These are phyloP conservation scores for Ennomos fuscantarius DNA, from an alignment of 2,888 invertebrate species.

Conservation along the genomic window DNA sequence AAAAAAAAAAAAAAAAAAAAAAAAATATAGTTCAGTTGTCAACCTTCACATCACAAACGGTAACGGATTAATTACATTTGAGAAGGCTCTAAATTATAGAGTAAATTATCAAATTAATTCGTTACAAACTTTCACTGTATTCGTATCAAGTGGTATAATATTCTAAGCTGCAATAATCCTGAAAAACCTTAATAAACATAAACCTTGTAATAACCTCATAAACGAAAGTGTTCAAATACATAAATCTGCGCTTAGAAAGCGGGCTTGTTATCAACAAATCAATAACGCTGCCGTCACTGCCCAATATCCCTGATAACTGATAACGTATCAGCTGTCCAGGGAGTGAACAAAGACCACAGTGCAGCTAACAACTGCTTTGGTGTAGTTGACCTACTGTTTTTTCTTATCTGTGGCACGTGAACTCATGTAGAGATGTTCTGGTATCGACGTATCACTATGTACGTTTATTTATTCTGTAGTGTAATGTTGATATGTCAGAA, in stretches of 20 bases:
- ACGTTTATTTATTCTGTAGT: too few relatives aligned
- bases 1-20: too few relatives aligned
- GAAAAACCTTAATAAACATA: neutral
- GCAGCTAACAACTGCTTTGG: constrained; percentile 50
- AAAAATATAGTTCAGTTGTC: too few relatives aligned
- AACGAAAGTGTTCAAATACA: constrained; percentile 22
- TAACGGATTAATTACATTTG: too few relatives aligned
- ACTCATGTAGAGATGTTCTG: constrained; percentile 40
- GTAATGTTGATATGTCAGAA: too few relatives aligned
- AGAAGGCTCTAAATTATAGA: too few relatives aligned
- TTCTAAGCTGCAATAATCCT: neutral
- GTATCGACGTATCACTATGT: neutral
- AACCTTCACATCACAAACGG: too few relatives aligned
- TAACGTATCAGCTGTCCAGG: constrained; percentile 63
- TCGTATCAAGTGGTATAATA: neutral
- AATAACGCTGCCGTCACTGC: constrained; percentile 66
- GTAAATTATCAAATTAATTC: too few relatives aligned
- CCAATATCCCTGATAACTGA: constrained; percentile 58
- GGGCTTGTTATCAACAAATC: constrained; percentile 71
- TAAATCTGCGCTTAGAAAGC: constrained; percentile 66
- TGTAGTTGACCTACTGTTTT: constrained; percentile 36
- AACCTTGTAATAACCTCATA: constrained; percentile 6
- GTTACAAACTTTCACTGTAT: too few relatives aligned
- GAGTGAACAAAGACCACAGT: constrained; percentile 63
- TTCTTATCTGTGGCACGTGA: constrained; percentile 58